These are phyloP conservation scores for Blastobasis adustella DNA, from an alignment of 2,888 invertebrate species.

Conservation along the genomic window DNA sequence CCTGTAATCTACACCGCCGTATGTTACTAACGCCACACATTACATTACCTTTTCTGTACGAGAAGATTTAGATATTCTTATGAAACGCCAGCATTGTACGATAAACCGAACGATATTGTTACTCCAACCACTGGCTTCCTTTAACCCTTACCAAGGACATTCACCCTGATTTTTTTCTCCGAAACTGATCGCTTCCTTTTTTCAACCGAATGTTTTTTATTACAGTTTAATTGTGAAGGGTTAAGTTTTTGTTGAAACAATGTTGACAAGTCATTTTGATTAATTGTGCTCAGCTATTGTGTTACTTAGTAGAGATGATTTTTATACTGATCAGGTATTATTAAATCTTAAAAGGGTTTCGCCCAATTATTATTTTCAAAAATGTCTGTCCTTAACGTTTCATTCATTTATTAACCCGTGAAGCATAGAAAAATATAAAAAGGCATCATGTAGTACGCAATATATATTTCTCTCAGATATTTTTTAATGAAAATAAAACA, in stretches of 20 bases:
- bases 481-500: neutral
- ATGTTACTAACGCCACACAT: neutral
- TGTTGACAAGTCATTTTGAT: slow-evolving; percentile 57
- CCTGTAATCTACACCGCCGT: slow-evolving; percentile 16
- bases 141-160: slow-evolving; percentile 49
- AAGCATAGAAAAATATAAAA: too few species aligned
- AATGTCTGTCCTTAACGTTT: neutral
- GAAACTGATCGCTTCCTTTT: slow-evolving; percentile 52
- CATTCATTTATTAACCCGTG: neutral
- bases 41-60: neutral
- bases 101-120: slow-evolving; percentile 16
- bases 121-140: slow-evolving; percentile 21
- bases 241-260: slow-evolving; percentile 43
- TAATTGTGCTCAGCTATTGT: slow-evolving; percentile 36
- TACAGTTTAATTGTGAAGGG: slow-evolving; percentile 52
- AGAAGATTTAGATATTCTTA: neutral
- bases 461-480: too few species aligned
- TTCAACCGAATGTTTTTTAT: slow-evolving; percentile 37
- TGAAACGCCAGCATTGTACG: slow-evolving; percentile 28
- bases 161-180: slow-evolving; percentile 55
- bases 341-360: neutral
- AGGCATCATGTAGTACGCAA: too few species aligned
- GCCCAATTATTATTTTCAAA: neutral
- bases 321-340: neutral
- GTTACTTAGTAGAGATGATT: slow-evolving; percentile 1